phyloP scores from a whole-genome alignment of 1,140 invertebrate genomes.

The Coboldia fuscipes region DNA sequence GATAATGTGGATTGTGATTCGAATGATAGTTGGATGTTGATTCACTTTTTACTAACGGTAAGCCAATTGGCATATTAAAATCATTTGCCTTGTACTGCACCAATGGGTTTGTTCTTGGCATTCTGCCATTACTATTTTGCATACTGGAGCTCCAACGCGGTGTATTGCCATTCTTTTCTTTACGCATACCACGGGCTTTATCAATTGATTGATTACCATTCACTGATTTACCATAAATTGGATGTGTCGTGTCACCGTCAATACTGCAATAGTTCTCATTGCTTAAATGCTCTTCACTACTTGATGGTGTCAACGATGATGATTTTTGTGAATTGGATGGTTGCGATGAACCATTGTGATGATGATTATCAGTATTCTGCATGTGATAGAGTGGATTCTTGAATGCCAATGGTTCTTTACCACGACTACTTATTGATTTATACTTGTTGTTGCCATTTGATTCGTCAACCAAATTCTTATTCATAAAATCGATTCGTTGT shows the following conservation, averaged over 20 bases:
- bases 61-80: conserved; percentile 7
- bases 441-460: conserved; percentile 4
- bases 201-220: not conserved
- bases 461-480: not conserved
- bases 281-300: conserved; percentile 18
- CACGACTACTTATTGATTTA: conserved; percentile 16
- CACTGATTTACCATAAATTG: too few species aligned
- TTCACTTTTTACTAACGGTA: not conserved
- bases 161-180: too few species aligned
- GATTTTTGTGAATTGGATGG: conserved; percentile 10
- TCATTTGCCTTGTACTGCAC: conserved; percentile 15
- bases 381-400: conserved; percentile 70
- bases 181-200: too few species aligned
- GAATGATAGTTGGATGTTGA: conserved; percentile 1
- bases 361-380: conserved; percentile 23
- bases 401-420: conserved; percentile 65
- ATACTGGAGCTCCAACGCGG: conserved; percentile 2
- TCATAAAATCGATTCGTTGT: not conserved
- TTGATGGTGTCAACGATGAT: conserved; percentile 16
- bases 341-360: conserved; percentile 8
- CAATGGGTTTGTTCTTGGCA: conserved; percentile 28
- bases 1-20: conserved; percentile 9
- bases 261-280: conserved; percentile 16
- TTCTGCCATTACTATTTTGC: conserved; percentile 22
- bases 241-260: too few species aligned